These are phyloP conservation scores for Lamellibrachia satsuma DNA, from an alignment of 2,888 invertebrate genomes.

Conservation along the genomic window DNA sequence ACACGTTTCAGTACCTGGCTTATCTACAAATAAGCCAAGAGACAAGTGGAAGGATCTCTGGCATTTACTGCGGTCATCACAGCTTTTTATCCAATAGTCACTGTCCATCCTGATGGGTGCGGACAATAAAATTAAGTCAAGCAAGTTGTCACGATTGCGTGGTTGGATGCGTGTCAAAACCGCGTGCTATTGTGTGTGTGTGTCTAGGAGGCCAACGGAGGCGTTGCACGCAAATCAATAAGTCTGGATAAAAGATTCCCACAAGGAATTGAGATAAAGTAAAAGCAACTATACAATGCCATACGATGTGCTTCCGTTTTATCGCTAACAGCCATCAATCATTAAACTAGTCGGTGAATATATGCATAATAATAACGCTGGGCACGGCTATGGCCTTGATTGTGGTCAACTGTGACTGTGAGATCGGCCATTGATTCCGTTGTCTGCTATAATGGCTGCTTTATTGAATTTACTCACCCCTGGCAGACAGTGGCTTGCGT, in stretches of 20 bases:
- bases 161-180: not conserved
- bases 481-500: not conserved
- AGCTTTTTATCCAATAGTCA: not conserved
- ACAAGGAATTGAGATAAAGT: not conserved
- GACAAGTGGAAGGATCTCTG: not conserved
- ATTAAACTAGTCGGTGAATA: not conserved
- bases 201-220: not conserved
- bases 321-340: constrained; percentile 7
- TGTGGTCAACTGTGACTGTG: constrained; percentile 3
- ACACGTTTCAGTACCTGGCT: not conserved
- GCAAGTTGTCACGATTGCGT: constrained; percentile 17
- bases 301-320: not conserved
- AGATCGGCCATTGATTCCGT: constrained; percentile 17
- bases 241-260: constrained; percentile 4
- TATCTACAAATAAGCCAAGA: not conserved
- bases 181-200: not conserved
- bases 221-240: constrained; percentile 3
- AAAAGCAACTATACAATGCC: constrained; percentile 11
- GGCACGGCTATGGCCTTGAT: not conserved
- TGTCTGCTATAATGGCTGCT: not conserved
- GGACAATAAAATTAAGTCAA: constrained; percentile 13
- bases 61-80: not conserved
- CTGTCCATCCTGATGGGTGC: constrained; percentile 4
- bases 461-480: constrained; percentile 5
- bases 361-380: constrained; percentile 10